Evolutionary conservation across 2,797 vertebrate species (phyloP), one percentile per base, ranked within the genome.

Genomic region (Buceros bicornis): DNA sequence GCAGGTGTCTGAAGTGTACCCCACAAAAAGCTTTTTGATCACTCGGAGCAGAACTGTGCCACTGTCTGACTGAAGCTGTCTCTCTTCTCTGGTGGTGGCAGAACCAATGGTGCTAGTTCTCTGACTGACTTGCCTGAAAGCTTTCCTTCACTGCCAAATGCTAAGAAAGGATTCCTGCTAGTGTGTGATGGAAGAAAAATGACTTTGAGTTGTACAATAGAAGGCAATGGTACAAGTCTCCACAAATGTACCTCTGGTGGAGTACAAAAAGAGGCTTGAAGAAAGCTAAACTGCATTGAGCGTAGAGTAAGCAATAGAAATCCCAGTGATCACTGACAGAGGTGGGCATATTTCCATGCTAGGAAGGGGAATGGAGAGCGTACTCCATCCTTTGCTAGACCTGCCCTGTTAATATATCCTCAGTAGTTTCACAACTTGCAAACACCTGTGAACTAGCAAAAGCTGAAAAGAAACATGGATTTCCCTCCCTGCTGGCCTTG

Each of bases 401-500:
- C 24, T 82, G 42, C 45, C 37, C 53, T 90, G 40, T 56, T 91
- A 64, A 71, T 73, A 64, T 5, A 4, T 42, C 77, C 56, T 89
- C 60, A 35, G 54, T 22, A 73, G 64, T 50, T 70, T 48, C 58
- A 77, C 29, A 80, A 60, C 40, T 88, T 61, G 43, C n/a, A 50
- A 85, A 82, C 53, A 90, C 45, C 64, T 85, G 43, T 73, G 50
- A 88, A 80, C 53, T 74, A 82, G 13, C 60, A 91, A 76, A 64
- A 70, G n/a, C 84, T 87, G 89, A 54, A 82, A 90, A 88, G 56
- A 87, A 89, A 43, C 35, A 42, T 37, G 35, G 57, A 47, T 92
- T 90, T 95, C 45, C 94, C 77, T 95, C 71, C 58, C 69, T 82
- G 19, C 42, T 93, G 26, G 11, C 87, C 78, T 93, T 85, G 48